phyloP scores from a whole-genome alignment of 2,113 vertebrate genomes.

The Sinocyclocheilus maitianheensis region DNA sequence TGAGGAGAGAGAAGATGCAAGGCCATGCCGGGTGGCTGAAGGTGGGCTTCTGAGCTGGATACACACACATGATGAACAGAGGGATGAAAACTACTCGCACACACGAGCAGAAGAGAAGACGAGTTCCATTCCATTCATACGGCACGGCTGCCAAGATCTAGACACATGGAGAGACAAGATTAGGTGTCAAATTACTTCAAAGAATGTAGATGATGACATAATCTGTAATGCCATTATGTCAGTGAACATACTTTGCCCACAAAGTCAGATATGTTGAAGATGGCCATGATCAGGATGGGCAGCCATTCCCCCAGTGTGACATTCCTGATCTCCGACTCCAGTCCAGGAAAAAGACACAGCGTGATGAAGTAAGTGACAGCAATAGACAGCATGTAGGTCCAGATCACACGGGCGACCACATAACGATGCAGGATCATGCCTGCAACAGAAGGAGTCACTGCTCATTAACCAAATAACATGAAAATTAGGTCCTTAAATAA shows the following conservation, averaged over 20 bases:
- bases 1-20: slow-evolving; percentile 93
- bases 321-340: slow-evolving; percentile 94
- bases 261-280: slow-evolving; percentile 97
- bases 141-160: slow-evolving; percentile 96
- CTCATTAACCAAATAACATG: neutral
- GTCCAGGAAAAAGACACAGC: slow-evolving; percentile 91
- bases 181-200: neutral
- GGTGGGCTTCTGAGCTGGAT: slow-evolving; percentile 82
- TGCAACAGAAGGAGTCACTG: slow-evolving; percentile 61
- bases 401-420: slow-evolving; percentile 89
- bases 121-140: slow-evolving; percentile 87
- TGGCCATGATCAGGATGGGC: slow-evolving; percentile 97
- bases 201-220: neutral
- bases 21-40: slow-evolving; percentile 95
- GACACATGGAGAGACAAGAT: neutral
- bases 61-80: slow-evolving; percentile 95
- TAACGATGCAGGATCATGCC: slow-evolving; percentile 95
- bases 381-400: slow-evolving; percentile 97
- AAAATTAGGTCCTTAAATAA: too few relatives aligned
- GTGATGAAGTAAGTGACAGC: slow-evolving; percentile 97
- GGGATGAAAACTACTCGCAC: slow-evolving; percentile 93
- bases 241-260: slow-evolving; percentile 88
- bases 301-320: slow-evolving; percentile 90
- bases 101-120: slow-evolving; percentile 89
- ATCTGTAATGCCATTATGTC: neutral